phyloP scores from a whole-genome alignment of 2,797 vertebrate genomes.

The Artibeus lituratus region DNA sequence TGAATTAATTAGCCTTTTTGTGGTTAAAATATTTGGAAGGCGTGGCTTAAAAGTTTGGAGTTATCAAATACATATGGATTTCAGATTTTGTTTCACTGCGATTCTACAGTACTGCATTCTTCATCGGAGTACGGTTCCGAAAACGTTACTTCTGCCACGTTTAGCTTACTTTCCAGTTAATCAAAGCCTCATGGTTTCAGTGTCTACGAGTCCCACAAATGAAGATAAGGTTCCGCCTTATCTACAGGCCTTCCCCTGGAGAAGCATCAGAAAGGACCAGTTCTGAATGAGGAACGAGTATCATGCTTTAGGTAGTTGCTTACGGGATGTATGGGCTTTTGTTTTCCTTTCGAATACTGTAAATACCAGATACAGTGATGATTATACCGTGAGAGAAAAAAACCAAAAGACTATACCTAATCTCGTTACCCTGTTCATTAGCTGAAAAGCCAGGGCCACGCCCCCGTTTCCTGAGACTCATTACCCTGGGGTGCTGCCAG shows the following conservation, averaged over 20 bases:
- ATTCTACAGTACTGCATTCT: neutral
- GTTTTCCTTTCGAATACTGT: conserved; percentile 44
- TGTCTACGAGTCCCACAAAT: neutral
- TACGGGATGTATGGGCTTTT: neutral
- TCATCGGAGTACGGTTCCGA: conserved; percentile 19
- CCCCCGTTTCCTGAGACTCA: neutral
- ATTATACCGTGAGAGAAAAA: neutral
- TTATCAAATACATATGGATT: conserved; percentile 38
- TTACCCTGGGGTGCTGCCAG: neutral
- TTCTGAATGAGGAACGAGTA: neutral
- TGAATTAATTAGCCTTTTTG: conserved; percentile 44
- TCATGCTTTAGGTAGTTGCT: neutral
- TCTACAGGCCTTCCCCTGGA: neutral
- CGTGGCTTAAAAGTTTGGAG: neutral
- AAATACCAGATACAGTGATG: neutral
- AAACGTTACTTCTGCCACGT: neutral
- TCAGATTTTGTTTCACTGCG: conserved; percentile 50
- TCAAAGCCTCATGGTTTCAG: conserved; percentile 7
- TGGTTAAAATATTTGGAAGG: neutral
- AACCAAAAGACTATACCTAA: neutral
- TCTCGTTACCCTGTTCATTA: neutral
- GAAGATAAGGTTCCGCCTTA: neutral
- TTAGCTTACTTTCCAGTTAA: conserved; percentile 33
- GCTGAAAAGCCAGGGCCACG: neutral
- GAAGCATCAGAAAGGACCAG: neutral